Conservation (phyloP, 2,888 invertebrate species). For the Xiphydria camelus region DNA sequence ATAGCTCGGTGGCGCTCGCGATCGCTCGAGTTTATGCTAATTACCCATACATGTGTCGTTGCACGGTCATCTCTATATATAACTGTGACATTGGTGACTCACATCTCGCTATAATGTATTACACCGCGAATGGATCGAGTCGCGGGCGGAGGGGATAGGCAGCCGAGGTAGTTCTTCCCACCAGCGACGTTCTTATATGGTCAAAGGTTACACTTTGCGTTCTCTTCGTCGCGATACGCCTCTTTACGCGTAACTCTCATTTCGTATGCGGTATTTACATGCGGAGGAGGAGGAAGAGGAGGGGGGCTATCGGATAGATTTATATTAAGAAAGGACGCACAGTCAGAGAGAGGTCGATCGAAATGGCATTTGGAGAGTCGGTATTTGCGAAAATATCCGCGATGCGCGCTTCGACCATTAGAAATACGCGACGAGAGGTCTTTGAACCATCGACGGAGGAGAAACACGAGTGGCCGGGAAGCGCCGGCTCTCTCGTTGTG, state of each 20-base stretch:
- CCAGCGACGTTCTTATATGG: conserved; percentile 53
- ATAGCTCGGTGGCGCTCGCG: no score
- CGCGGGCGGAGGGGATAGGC: conserved; percentile 8
- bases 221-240: conserved; percentile 39
- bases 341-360: no score
- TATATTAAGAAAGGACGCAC: no score
- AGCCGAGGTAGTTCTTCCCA: conserved; percentile 24
- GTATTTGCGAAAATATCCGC: neutral
- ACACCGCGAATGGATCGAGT: conserved; percentile 26
- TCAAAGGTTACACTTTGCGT: conserved; percentile 35
- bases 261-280: neutral
- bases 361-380: no score
- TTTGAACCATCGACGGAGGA: conserved; percentile 28
- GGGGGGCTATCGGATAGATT: no score
- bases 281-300: no score
- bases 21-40: conserved; percentile 39
- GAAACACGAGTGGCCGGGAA: neutral
- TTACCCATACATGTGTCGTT: conserved; percentile 31
- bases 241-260: neutral
- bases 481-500: neutral
- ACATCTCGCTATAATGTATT: conserved; percentile 22
- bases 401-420: conserved; percentile 24
- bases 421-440: conserved; percentile 32
- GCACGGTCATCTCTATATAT: conserved; percentile 49
- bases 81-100: conserved; percentile 55